Base-by-base conservation (phyloP, 2,113 vertebrate species). In the Elephas maximus region DNA sequence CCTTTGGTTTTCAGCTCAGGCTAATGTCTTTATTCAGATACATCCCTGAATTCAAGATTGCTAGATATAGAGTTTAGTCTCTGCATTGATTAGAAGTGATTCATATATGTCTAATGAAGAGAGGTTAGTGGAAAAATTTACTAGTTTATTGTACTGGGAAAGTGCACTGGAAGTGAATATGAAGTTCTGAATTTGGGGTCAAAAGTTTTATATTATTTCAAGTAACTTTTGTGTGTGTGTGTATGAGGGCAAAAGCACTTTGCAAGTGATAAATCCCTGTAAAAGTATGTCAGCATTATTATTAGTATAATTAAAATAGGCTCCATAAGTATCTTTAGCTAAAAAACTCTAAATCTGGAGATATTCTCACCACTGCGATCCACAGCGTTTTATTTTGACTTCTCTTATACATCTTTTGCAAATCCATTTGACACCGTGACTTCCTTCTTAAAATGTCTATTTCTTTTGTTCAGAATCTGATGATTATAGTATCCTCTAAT, bases 391-490 rank as follows among this genome's bases (percentile, higher is more conserved):
- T 73, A 81, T 85, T 93, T 63, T 11, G 62, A 73, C 1, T 69
- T 88, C 73, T 96, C n/a, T 67, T 88, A 6, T 0, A n/a, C n/a
- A 20, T 94, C 84, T 91, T 84, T 21, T 65, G 94, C 79, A 51
- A 94, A 91, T 57, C 24, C 62, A 82, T 82, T 96, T 86, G 86
- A 91, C 2, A 53, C 60, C 57, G 57, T 44, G 23, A 65, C 15
- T 91, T 84, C 28, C 44, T 21, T 93, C 48, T 92, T 79, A 95
- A 96, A 94, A 30, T 62, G 12, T 51, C 28, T 76, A 8, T 91
- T 89, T 88, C 21, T 85, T 84, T 71, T 51, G 5, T 88, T 23
- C 21, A 91, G 24, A 92, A 93, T 60, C 69, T 45, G 33, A 95
- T 91, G 76, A 95, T 90, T 62, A 84, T 77, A 88, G 77, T 76